Evolutionary conservation across 1,140 invertebrate species (phyloP), one percentile per base, ranked within the genome.

Genomic region (Ceratoteleas bidentatus): DNA sequence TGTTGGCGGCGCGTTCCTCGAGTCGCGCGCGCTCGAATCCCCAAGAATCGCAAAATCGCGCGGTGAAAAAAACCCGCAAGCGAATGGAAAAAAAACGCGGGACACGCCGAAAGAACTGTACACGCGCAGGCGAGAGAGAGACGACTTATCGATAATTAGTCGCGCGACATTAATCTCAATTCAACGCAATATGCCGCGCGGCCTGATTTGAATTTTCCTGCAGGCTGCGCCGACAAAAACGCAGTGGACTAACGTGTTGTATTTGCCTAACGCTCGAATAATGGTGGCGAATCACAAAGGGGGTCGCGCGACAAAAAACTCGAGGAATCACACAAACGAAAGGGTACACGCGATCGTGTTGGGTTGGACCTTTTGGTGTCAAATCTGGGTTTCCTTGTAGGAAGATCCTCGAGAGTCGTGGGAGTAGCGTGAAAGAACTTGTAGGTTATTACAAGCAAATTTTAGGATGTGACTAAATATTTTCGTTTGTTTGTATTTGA

Each of bases 231-330:
- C 73, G 54, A 61, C 87, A 90, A 89, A 89, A 90, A 89, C 50
- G 70, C 70, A 70, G 73, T 65, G 83, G 85, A 87, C 84, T 84
- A 89, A 75, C 87, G 76, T 89, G 88, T 90, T 84, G 84, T 86
- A 89, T 90, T 91, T 91, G 88, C 89, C 90, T 91, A 91, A 91
- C 88, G 89, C 80, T 69, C 81, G 85, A 91, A 90, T 90, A 90
- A 91, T 90, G 75, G 84, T 82, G 38, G 77, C 76, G 52, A 69
- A 75, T 84, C 70, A 80, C 53, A 81, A 79, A 70, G 60, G 77
- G 74, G 66, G 16, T 16, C 54, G 38, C 54, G 61, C 58, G 60
- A 77, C 81, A 65, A 78, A 74, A 74, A 56, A 52, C 6, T 3
- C 13, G 40, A 50, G 38, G 53, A 81, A 75, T 83, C 60, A 50